Percentiles rank a stretch among this genome's conserved stretches.
These are phyloP conservation scores for Ectropis grisescens DNA, from an alignment of 1,140 invertebrate species.

Conservation along the genomic window DNA sequence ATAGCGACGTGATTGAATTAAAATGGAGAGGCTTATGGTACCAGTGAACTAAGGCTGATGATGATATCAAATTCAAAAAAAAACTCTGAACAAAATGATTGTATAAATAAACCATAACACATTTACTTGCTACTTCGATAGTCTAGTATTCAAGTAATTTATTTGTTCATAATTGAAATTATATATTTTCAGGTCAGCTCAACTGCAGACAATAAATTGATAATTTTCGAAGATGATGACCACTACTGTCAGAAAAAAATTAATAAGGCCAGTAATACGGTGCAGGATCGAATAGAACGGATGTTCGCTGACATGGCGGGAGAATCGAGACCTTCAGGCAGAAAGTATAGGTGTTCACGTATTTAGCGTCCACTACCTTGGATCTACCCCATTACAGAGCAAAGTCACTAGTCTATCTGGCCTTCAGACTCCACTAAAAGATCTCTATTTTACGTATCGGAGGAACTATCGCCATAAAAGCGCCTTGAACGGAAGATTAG, in stretches of 20 bases:
- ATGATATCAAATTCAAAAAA: too few relatives aligned
- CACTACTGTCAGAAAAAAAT: conserved; percentile 48
- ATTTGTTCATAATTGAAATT: too few relatives aligned
- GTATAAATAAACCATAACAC: too few relatives aligned
- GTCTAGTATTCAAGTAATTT: too few relatives aligned
- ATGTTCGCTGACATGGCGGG: conserved; percentile 87
- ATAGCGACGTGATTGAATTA: too few relatives aligned
- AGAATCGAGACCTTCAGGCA: conserved; percentile 62
- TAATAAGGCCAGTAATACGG: conserved; percentile 74
- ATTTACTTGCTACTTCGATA: too few relatives aligned
- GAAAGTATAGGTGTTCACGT: conserved; percentile 67
- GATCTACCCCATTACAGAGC: conserved; percentile 80
- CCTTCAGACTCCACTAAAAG: conserved; percentile 83
- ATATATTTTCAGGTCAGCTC: conserved; percentile 33
- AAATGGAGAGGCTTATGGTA: too few relatives aligned
- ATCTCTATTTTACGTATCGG: conserved; percentile 81
- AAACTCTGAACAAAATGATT: too few relatives aligned
- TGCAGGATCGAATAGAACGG: conserved; percentile 87
- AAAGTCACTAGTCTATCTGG: conserved; percentile 87
- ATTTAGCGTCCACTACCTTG: conserved; percentile 86
- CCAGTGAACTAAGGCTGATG: too few relatives aligned
- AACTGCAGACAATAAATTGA: conserved; percentile 31
- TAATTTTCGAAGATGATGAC: conserved; percentile 50
- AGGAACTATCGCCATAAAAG: conserved; percentile 62
- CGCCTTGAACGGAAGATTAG: conserved; percentile 71